Evolutionary conservation across 2,888 invertebrate species (phyloP).

Genomic region (Dryomyza anilis): DNA sequence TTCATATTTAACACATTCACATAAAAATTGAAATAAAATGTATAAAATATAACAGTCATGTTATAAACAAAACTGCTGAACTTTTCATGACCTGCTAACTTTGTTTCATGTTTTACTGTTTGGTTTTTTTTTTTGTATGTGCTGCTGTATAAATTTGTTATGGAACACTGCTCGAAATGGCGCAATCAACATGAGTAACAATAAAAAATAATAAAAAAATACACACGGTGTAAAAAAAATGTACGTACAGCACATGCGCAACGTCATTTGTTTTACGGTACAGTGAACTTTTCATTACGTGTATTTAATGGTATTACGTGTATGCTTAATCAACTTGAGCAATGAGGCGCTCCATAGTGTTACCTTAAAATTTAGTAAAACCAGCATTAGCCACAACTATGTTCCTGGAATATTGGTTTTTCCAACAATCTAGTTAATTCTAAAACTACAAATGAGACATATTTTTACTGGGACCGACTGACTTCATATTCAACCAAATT

Average conservation of each 20-base stretch:
- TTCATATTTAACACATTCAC: no score
- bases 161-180: slow-evolving; percentile 18
- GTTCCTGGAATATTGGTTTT: no score
- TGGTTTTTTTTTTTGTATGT: background rate
- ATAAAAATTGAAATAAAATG: no score
- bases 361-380: no score
- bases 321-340: background rate
- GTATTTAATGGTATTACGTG: background rate
- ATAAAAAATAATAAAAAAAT: background rate
- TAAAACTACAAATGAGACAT: background rate
- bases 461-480: no score
- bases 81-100: slow-evolving; percentile 16
- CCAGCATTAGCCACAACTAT: no score
- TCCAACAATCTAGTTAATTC: no score
- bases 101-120: background rate
- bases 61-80: slow-evolving; percentile 2
- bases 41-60: no score
- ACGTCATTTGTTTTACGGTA: slow-evolving; percentile 20
- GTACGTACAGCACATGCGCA: background rate
- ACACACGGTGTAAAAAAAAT: background rate
- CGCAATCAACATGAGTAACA: slow-evolving; percentile 11
- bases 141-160: background rate
- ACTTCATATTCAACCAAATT: no score
- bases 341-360: no score
- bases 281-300: slow-evolving; percentile 15